Conservation (phyloP, 2,888 invertebrate species). For the Melinopterus prodromus region DNA sequence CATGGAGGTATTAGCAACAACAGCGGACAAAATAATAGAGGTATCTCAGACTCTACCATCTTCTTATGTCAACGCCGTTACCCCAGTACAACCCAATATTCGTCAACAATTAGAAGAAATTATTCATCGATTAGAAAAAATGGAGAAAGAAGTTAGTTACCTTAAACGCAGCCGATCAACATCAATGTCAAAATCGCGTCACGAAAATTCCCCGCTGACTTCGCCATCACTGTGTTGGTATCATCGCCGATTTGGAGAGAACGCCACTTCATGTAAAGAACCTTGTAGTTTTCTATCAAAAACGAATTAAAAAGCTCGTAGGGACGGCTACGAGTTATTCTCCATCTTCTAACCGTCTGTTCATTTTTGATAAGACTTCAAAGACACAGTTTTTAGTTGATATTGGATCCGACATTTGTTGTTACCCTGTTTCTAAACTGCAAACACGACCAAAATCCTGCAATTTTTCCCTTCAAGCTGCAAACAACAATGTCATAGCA, state of each 20-base stretch:
- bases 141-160: background rate
- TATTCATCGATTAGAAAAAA: background rate
- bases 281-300: background rate
- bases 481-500: background rate
- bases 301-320: background rate
- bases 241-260: background rate
- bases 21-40: background rate
- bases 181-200: background rate
- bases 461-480: background rate
- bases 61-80: background rate
- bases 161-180: too few relatives aligned
- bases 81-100: background rate
- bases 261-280: background rate
- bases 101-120: background rate
- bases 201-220: background rate
- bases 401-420: background rate
- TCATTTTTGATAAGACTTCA: background rate
- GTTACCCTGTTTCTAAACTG: background rate
- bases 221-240: background rate
- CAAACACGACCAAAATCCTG: background rate
- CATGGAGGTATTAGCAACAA: background rate
- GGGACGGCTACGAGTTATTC: background rate
- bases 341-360: background rate
- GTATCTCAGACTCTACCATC: background rate
- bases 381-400: background rate